Evolutionary conservation across 2,113 vertebrate genomes (phyloP).

Genomic region (Dolichotis patagonum): DNA sequence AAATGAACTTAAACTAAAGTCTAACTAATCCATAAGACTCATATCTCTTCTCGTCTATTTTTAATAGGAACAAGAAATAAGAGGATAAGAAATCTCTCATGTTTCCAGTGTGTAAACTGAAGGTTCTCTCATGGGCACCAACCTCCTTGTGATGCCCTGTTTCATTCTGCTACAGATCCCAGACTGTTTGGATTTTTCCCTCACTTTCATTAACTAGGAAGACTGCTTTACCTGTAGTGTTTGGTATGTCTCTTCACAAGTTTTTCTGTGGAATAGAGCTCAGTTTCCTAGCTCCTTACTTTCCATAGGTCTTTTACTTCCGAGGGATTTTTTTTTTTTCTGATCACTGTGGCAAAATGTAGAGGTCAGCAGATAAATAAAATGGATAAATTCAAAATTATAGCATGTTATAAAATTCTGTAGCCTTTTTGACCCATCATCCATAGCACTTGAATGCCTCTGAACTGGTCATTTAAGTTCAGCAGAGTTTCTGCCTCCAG

Average conservation of each 20-base stretch:
- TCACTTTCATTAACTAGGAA: background rate
- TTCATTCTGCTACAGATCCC: background rate
- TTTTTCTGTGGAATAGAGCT: background rate
- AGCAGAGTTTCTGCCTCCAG: background rate
- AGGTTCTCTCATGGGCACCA: background rate
- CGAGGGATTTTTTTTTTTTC: background rate
- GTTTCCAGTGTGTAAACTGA: background rate
- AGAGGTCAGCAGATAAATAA: background rate
- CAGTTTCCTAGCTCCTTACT: background rate
- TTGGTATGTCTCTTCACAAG: background rate
- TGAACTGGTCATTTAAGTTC: background rate
- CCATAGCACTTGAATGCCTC: background rate
- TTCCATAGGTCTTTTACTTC: background rate
- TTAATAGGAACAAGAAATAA: background rate
- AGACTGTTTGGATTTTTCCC: background rate
- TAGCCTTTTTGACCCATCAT: background rate
- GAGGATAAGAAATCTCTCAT: background rate
- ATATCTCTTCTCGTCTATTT: background rate
- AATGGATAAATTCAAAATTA: constrained; percentile 21
- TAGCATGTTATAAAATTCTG: background rate
- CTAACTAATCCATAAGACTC: background rate
- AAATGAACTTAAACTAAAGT: constrained; percentile 14
- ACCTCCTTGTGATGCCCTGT: background rate
- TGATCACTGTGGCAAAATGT: background rate
- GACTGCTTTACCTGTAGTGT: background rate